Evolutionary conservation across 2,888 invertebrate species (phyloP), one percentile per base, ranked within the genome.

Genomic region (Kuschelorhynchus macadamiae): DNA sequence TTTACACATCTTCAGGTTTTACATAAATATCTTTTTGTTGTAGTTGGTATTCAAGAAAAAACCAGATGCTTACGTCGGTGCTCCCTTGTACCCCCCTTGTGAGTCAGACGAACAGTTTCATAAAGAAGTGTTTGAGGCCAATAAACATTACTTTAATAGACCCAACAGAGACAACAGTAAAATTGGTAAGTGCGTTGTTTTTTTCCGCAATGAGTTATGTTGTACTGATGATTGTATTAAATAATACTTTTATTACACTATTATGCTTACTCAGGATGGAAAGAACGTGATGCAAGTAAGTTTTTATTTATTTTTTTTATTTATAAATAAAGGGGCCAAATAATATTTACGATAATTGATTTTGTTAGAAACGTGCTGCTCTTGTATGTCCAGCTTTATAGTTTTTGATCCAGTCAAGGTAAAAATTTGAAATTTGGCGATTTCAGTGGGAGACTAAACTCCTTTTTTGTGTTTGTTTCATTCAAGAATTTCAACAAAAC

Each of bases 231-330:
- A n/a, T n/a, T n/a, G n/a, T n/a, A n/a, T n/a, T n/a, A n/a, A n/a
- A n/a, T n/a, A n/a, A n/a, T n/a, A n/a, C n/a, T n/a, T n/a, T n/a
- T n/a, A n/a, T n/a, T n/a, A n/a, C n/a, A n/a, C n/a, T 67, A 70
- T 68, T 64, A 41, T 65, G 20, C 42, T 16, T 30, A 63, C 55
- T 53, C 64, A 92, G 92, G 92, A 85, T 91, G 89, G 85, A 90
- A 89, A 85, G 92, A 92, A 82, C 87, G 91, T 77, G 91, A 92
- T 77, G 88, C 92, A 85, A 92, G 92, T 92, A 88, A 92, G 92
- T 85, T 39, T 55, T 36, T 2, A 36, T 11, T 2, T 16, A 7
- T 42, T 17, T 41, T 8, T 8, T 41, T 5, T 41, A 41, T 14
- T 4, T 41, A 41, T 14, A 41, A 4, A 41, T 30, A 30, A 30